phyloP scores from a whole-genome alignment of 2,797 vertebrate genomes.

The Syngnathus rostellatus region DNA sequence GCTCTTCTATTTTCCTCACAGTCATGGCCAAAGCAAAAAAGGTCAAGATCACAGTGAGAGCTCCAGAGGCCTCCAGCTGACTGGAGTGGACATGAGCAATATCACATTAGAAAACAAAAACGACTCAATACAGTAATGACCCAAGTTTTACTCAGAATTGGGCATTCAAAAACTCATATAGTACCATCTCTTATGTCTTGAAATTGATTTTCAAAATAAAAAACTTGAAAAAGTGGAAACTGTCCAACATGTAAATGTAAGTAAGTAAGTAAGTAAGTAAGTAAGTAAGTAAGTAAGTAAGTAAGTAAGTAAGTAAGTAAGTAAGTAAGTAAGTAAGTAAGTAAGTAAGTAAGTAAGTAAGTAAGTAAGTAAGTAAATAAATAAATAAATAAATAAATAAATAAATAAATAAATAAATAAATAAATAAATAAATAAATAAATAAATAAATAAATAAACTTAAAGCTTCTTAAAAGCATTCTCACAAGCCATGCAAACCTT shows the following conservation, averaged over 20 bases:
- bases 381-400: too few species aligned
- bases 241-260: not conserved
- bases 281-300: too few species aligned
- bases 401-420: too few species aligned
- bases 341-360: too few species aligned
- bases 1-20: constrained; percentile 10
- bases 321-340: too few species aligned
- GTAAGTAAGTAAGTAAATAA: too few species aligned
- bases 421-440: too few species aligned
- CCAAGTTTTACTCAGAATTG: not conserved
- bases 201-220: not conserved
- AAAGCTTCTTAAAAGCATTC: not conserved
- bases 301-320: too few species aligned
- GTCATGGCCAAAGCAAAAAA: constrained; percentile 31
- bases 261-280: too few species aligned
- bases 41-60: constrained; percentile 31
- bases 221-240: not conserved
- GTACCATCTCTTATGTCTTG: not conserved
- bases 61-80: constrained; percentile 24
- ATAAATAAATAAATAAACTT: too few species aligned
- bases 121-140: not conserved
- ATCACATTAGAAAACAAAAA: not conserved
- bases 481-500: not conserved
- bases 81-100: not conserved
- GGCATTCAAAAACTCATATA: not conserved